Evolutionary conservation across 2,888 invertebrate genomes (phyloP), one percentile per base, ranked within the genome.

Genomic region (Terebella lapidaria): DNA sequence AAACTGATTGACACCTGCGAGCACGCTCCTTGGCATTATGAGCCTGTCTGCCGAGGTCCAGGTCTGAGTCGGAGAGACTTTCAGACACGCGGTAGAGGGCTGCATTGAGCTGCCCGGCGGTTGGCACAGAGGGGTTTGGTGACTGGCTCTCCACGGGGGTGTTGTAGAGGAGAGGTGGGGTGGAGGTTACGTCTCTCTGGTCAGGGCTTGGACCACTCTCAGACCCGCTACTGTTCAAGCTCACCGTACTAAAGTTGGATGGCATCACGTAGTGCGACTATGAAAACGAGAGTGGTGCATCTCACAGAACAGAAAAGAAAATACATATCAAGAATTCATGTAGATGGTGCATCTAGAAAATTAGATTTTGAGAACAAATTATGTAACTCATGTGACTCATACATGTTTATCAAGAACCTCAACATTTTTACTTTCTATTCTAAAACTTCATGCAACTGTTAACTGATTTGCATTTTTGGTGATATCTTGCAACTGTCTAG

Each of bases 1-100:
- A n/a, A n/a, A n/a, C n/a, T n/a, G n/a, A n/a, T n/a, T n/a, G n/a
- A 18, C 62, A 74, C 75, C 74, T 71, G 62, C 75, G 60, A 22
- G 69, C 69, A 24, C 75, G 65, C 59, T 75, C 75, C 58, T 74
- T 74, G 62, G 72, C 68, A 60, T 74, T 74, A 63, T 75, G 74
- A 54, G 70, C 69, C 59, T 73, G 71, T 57, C 74, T 63, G 5
- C 66, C 57, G n/a, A 57, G 49, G 24, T 49, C 49, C 4, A 29
- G 30, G 22, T 57, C 57, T 1, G 26, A 47, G 22, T 56, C 56
- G n/a, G 5, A 20, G n/a, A 20, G 49, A 22, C 24, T 49, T 15
- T 24, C 27, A 25, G 45, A 46, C 25, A 27, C 26, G 25, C 26
- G 45, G 22, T 25, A 28, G 27, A 56, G 47, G 20, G 56, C 56